phyloP scores from a whole-genome alignment of 2,113 vertebrate species.

The Caloenas nicobarica region DNA sequence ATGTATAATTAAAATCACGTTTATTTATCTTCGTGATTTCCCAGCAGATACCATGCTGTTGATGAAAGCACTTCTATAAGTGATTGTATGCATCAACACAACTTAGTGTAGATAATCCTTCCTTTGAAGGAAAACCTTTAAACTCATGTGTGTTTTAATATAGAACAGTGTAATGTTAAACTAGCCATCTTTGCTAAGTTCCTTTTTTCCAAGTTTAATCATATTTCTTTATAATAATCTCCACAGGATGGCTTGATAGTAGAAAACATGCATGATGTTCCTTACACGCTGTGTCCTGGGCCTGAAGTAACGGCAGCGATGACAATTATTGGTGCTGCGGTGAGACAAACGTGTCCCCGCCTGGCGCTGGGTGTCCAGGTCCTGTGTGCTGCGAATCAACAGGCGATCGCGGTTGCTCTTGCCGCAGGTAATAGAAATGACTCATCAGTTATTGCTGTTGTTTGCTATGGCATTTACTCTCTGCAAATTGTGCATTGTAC shows the following conservation, averaged over 20 bases:
- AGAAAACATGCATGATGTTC: conserved; percentile 91
- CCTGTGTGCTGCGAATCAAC: conserved; percentile 81
- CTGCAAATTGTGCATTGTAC: background rate
- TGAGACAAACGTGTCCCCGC: conserved; percentile 71
- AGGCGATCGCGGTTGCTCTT: conserved; percentile 80
- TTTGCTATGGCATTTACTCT: background rate
- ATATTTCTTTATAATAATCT: background rate
- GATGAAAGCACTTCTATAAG: conserved; percentile 4
- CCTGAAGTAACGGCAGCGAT: conserved; percentile 83
- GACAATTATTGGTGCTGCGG: conserved; percentile 72
- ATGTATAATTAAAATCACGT: conserved; percentile 48
- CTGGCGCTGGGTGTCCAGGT: conserved; percentile 82
- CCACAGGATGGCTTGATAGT: conserved; percentile 83
- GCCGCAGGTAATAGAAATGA: conserved; percentile 78
- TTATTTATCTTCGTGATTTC: conserved; percentile 38
- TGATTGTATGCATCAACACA: background rate
- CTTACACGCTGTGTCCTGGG: conserved; percentile 76
- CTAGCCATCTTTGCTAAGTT: background rate
- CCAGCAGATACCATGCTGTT: background rate
- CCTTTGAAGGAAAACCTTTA: conserved; percentile 30
- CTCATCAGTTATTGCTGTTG: background rate
- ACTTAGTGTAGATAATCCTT: background rate
- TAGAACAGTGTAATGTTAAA: rapidly evolving
- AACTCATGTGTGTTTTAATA: background rate
- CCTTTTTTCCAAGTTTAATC: background rate